Percentiles rank a stretch among this genome's conserved stretches.
Conservation (phyloP, 2,113 vertebrate species). For the Lanius ludovicianus region DNA sequence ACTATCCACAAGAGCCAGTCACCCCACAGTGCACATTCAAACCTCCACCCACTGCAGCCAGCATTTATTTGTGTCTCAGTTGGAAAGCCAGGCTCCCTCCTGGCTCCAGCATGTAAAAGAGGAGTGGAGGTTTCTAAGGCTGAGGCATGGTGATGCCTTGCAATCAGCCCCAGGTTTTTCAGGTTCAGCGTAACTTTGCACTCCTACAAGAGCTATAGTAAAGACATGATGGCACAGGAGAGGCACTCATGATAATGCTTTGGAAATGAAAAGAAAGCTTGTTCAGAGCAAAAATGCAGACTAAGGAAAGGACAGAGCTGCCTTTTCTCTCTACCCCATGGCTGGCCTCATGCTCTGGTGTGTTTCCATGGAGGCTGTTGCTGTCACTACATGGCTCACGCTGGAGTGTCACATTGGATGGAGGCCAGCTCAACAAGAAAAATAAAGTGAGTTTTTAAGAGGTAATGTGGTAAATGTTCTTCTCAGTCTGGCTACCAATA, state of each 20-base stretch:
- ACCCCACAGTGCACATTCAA: neutral
- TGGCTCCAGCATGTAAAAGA: neutral
- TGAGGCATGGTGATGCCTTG: neutral
- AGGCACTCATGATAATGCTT: neutral
- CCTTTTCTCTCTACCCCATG: slow-evolving; percentile 24
- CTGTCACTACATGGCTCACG: slow-evolving; percentile 51
- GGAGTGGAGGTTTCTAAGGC: neutral
- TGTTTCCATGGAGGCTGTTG: slow-evolving; percentile 71
- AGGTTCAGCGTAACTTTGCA: neutral
- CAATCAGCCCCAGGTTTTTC: neutral
- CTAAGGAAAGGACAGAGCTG: neutral
- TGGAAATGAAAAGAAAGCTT: neutral
- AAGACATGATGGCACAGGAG: neutral
- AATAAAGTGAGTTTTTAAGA: slow-evolving; percentile 62
- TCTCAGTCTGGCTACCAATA: slow-evolving; percentile 61
- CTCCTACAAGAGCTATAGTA: neutral
- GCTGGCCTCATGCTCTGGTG: slow-evolving; percentile 43
- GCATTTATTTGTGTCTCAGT: neutral
- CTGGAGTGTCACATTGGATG: slow-evolving; percentile 60
- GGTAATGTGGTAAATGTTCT: slow-evolving; percentile 54
- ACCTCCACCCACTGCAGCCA: neutral
- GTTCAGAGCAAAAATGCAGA: neutral
- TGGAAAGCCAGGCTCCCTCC: neutral
- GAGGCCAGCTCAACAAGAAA: slow-evolving; percentile 63
- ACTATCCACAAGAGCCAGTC: neutral